Evolutionary conservation across 2,113 vertebrate genomes (phyloP).

Genomic region (Oxyruncus cristatus): DNA sequence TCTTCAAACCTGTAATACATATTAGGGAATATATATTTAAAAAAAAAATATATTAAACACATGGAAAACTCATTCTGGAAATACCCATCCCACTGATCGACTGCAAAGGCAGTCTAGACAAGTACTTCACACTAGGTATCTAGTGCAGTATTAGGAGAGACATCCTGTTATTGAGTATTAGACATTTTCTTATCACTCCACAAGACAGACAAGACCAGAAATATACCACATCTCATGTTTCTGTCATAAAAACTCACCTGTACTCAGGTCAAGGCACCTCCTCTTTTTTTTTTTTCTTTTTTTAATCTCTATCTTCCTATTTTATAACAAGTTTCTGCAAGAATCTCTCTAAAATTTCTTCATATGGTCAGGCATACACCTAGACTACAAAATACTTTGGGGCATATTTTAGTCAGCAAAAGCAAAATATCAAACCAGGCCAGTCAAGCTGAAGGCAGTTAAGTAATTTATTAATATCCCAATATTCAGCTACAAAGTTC

Average conservation of each 20-base stretch:
- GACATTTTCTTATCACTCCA: neutral
- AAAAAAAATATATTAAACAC: neutral
- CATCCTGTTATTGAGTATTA: neutral
- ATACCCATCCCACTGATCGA: neutral
- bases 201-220: neutral
- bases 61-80: neutral
- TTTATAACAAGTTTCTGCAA: neutral
- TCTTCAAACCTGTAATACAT: constrained; percentile 80
- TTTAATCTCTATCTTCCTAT: neutral
- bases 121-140: neutral
- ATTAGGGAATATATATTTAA: neutral
- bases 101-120: neutral
- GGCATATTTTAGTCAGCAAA: neutral
- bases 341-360: neutral
- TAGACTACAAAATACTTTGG: neutral
- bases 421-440: neutral
- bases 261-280: neutral
- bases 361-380: neutral
- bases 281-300: neutral
- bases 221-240: neutral
- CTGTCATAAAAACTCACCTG: neutral
- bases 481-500: neutral
- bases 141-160: neutral
- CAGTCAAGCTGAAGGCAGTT: neutral
- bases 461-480: neutral